A percentile compares a stretch with the other conserved stretches of the same genome.
Conservation (phyloP, 2,888 invertebrate genomes). For the Apocheima hispidaria region DNA sequence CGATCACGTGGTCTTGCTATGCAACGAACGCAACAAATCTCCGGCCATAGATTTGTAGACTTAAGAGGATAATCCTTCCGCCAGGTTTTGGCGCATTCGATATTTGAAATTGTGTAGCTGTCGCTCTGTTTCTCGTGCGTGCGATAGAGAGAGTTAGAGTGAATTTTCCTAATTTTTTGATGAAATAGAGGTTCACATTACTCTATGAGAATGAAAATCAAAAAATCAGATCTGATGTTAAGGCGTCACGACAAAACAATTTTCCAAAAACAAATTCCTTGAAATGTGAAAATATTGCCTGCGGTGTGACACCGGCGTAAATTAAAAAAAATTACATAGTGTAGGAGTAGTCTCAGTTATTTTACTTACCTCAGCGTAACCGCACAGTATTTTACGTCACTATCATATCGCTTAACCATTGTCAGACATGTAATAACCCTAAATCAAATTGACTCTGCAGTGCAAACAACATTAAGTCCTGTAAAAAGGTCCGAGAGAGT, state of each 20-base stretch:
- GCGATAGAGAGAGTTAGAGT: too few relatives aligned
- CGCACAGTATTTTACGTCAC: conserved; percentile 21
- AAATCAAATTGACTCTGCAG: conserved; percentile 34
- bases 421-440: conserved; percentile 37
- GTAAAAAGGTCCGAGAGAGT: conserved; percentile 33
- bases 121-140: too few relatives aligned
- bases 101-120: too few relatives aligned
- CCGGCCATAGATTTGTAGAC: too few relatives aligned
- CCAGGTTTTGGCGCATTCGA: too few relatives aligned
- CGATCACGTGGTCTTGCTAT: too few relatives aligned
- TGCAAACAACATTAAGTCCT: conserved; percentile 35
- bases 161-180: too few relatives aligned
- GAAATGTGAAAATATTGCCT: neutral
- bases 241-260: neutral
- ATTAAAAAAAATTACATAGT: neutral
- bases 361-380: conserved; percentile 30
- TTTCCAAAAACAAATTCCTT: neutral
- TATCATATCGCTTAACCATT: conserved; percentile 30
- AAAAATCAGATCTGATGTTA: neutral
- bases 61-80: too few relatives aligned
- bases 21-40: too few relatives aligned
- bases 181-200: too few relatives aligned
- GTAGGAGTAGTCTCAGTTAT: conserved; percentile 18
- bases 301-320: neutral
- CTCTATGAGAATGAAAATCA: too few relatives aligned